Base-by-base conservation (phyloP, 2,113 vertebrate genomes). In the Equus quagga region DNA sequence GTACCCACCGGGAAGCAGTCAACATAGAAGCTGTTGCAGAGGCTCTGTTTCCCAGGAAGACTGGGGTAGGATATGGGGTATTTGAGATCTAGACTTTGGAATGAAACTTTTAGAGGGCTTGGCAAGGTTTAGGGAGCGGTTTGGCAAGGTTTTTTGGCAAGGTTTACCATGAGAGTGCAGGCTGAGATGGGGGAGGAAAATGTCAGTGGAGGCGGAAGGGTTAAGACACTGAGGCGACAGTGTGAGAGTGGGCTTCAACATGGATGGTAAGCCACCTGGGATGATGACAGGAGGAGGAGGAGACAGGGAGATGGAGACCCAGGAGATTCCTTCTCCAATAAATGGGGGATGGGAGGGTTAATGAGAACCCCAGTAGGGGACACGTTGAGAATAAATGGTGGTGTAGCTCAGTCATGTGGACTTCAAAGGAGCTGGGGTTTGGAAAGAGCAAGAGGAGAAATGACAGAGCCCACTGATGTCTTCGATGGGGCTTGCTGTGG, bases 331-430 rank as follows among this genome's bases (percentile, higher is more conserved):
- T 33, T 31, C 23, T 64, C 8, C 6, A 56, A n/a, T 13, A n/a
- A 33, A 11, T 28, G 26, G 85, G 12, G 9, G 7, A 28, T 46
- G n/a, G 65, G n/a, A 14, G 51, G 51, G 13, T 54, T 11, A 60
- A 24, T 36, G 19, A 6, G 46, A 46, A 64, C 31, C 31, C 19
- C 13, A 31, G 41, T 2, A 24, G 46, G 46, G 41, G 18, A 28
- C 6, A 14, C 8, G 4, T 7, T 31, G 11, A 84, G 36, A 60
- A 11, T 76, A 26, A 60, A 49, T 10, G 44, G 7, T 21, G 33
- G 21, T 9, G 1, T 2, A 17, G 44, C 14, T 18, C 36, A 0
- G 24, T 41, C 5, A 15, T 51, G 0, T 41, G 19, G 41, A 5
- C 51, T 36, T 60, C 78, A 44, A 17, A 18, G 24, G 12, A 46